Base-by-base conservation (phyloP, 1,140 invertebrate species). In the Zaprionus camerounensis region DNA sequence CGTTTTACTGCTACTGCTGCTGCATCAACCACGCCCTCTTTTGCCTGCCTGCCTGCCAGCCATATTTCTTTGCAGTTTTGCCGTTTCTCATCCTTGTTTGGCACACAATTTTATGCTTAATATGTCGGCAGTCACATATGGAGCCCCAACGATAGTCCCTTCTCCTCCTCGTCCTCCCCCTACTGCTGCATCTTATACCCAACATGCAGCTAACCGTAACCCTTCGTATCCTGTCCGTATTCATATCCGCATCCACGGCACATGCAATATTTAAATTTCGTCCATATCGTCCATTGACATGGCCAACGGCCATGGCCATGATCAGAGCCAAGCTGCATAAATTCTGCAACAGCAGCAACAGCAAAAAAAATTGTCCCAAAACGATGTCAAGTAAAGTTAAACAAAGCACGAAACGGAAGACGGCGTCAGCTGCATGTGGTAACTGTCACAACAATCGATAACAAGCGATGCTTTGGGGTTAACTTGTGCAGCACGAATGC, bases 191-290 rank as follows among this genome's bases (percentile, higher is more conserved):
- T 26, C 58, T 62, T 11, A 46, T 44, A 5, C 41, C 38, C 38
- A 17, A 66, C 31, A 59, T 63, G 28, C 11, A 69, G 31, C 62
- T 41, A 49, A 53, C 66, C 71, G 75, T 80, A 75, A 36, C 75
- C 62, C 75, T 59, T 49, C 24, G 36, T 38, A 38, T 36, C 56
- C 56, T 49, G 57, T 17, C 20, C 62, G 12, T 65, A 38, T 73
- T 31, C 72, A 31, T 65, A 58, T 62, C 38, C 49, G n/a, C 59
- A 56, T 65, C 66, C 68, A 62, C 41, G 71, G 71, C 68, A 78
- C 83, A 87, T 87, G 83, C 81, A 88, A 87, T 87, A 87, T 87
- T 87, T 83, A 88, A 87, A 87, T 87, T 81, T 81, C 74, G 20
- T 51, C 12, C 46, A 24, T 53, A 63, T 59, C 67, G 61, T 75